Base-by-base conservation (phyloP, 2,797 vertebrate species). In the Eulemur coronatus region DNA sequence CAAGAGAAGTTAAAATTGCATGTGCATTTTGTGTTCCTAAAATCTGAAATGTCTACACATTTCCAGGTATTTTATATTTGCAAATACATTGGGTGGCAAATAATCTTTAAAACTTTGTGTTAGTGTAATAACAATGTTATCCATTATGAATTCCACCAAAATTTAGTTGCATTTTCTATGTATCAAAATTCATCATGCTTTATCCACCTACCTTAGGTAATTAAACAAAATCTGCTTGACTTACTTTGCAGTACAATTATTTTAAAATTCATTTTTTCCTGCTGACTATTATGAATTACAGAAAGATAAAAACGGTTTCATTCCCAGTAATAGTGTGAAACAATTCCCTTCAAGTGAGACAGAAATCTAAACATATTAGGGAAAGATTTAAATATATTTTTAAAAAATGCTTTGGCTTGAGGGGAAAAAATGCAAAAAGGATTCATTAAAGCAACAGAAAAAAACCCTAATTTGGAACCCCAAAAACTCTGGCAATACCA, bases 231-330 rank as follows among this genome's bases (percentile, higher is more conserved):
- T 92, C 84, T 95, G 63, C 63, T 88, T 57, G n/a, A 46, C 95
- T 95, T 97, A 82, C 80, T 94, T 89, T 93, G 78, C 14, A 3
- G 67, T 70, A 52, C 35, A 85, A 91, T 95, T 96, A 87, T 93
- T 96, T 97, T 89, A 46, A 96, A 97, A 95, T 55, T 50, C 59
- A 75, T 88, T 97, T 91, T 73, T 94, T 95, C 52, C 75, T 89
- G 67, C 85, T 73, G 63, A 96, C 76, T 91, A 35, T 96, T 87
- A 88, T 69, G 67, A 96, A 92, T 91, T 84, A 24, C 26, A 57
- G 38, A 93, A 93, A 94, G 43, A 73, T 52, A 82, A 82, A 93
- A 59, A 84, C 52, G 57, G 20, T 55, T 46, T 84, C 17, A 43
- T 67, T 61, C 26, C 33, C 50, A 94, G 18, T 84, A 94, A 94